These are phyloP conservation scores for Tragelaphus strepsiceros DNA, from an alignment of 2,113 vertebrate species.

Conservation along the genomic window DNA sequence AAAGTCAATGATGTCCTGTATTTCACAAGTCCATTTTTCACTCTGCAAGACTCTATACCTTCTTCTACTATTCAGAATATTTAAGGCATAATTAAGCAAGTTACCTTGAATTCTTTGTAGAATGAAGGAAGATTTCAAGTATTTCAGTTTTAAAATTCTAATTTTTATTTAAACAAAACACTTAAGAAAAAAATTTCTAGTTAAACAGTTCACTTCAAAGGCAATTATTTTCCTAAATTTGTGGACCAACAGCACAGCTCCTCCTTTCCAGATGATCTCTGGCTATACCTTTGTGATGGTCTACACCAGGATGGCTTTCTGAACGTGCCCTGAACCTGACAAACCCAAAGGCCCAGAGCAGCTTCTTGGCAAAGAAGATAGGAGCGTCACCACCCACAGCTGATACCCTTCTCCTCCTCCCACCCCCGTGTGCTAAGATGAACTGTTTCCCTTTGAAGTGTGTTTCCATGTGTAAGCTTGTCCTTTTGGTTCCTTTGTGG, in stretches of 20 bases:
- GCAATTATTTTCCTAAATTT: neutral
- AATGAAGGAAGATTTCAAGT: neutral
- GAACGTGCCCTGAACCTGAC: neutral
- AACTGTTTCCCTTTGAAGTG: neutral
- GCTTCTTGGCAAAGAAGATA: neutral
- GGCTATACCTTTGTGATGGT: neutral
- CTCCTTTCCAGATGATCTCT: neutral
- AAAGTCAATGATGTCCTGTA: neutral
- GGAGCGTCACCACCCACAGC: neutral
- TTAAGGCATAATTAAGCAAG: neutral
- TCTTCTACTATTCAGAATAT: neutral
- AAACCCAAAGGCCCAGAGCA: neutral
- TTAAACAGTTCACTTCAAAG: neutral
- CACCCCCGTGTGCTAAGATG: neutral
- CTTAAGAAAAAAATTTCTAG: slow-evolving; percentile 4
- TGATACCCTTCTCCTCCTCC: neutral
- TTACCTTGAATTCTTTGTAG: neutral
- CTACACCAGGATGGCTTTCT: neutral
- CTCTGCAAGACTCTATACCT: neutral
- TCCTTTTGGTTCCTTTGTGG: neutral
- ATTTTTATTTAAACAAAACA: slow-evolving; percentile 21
- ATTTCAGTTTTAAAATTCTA: neutral
- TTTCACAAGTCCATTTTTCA: neutral
- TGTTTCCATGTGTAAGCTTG: neutral
- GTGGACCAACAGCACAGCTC: neutral